phyloP scores from a whole-genome alignment of 2,888 invertebrate genomes.

The Trachelus stipa region DNA sequence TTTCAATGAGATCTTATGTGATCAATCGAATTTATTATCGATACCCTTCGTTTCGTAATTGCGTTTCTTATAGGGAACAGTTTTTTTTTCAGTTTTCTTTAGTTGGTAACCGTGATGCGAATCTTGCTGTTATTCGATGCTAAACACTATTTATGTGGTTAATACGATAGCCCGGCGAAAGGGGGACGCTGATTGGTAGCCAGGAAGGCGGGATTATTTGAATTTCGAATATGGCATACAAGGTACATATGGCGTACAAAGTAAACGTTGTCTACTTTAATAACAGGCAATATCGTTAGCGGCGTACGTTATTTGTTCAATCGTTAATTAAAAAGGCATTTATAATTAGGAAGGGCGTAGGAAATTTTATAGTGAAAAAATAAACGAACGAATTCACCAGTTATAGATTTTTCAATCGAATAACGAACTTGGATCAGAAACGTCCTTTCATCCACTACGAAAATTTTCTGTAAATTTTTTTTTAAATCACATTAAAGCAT shows the following conservation, averaged over 20 bases:
- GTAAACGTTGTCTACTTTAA: slow-evolving; percentile 28
- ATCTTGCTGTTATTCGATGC: neutral
- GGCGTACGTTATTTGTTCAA: slow-evolving; percentile 24
- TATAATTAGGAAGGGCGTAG: neutral
- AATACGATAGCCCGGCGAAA: neutral
- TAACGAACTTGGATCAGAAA: neutral
- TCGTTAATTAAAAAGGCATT: neutral
- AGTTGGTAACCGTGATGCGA: neutral
- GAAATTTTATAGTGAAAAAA: neutral
- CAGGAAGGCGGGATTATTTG: slow-evolving; percentile 5
- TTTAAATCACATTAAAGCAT: neutral
- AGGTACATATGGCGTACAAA: slow-evolving; percentile 4
- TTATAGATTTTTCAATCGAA: neutral
- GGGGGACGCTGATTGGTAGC: slow-evolving; percentile 1
- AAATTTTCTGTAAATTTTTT: neutral
- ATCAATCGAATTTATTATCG: neutral
- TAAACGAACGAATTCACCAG: neutral
- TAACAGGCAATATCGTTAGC: slow-evolving; percentile 39
- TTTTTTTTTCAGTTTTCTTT: no score
- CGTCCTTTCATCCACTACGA: neutral
- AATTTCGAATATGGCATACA: slow-evolving; percentile 15
- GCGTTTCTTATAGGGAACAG: neutral
- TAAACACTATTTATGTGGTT: neutral
- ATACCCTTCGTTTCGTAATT: neutral
- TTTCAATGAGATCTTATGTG: neutral